Percentiles rank a stretch among this genome's conserved stretches.
Evolutionary conservation across 2,797 vertebrate genomes (phyloP).

Genomic region (Perodicticus potto): DNA sequence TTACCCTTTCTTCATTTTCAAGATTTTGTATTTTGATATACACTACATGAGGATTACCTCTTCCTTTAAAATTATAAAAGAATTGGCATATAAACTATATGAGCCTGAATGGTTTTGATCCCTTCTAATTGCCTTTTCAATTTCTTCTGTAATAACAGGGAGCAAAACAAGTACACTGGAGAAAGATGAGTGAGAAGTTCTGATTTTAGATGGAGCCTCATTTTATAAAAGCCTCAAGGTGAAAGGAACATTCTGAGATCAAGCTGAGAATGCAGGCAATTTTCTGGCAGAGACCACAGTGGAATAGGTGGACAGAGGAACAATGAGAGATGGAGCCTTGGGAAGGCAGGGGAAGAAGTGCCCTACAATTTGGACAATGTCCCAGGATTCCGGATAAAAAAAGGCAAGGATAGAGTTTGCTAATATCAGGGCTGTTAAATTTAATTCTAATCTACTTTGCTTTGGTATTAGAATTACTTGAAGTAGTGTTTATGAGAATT

Average conservation of each 20-base stretch:
- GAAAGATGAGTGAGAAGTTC: neutral
- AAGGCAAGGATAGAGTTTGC: neutral
- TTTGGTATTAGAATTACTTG: neutral
- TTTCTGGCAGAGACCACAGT: neutral
- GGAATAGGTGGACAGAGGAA: neutral
- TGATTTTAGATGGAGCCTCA: neutral
- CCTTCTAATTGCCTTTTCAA: neutral
- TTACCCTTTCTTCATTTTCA: neutral
- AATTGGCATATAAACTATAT: neutral
- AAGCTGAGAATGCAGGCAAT: neutral
- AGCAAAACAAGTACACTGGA: neutral
- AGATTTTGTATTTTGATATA: neutral
- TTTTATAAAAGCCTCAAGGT: neutral
- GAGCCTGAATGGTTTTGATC: neutral
- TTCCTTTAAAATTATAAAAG: slow-evolving; percentile 28
- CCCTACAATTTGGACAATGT: neutral
- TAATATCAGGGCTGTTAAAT: neutral
- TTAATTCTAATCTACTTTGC: neutral
- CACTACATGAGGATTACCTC: neutral
- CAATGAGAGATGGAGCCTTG: fast-evolving
- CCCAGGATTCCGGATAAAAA: neutral
- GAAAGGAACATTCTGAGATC: neutral
- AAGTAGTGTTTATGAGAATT: neutral
- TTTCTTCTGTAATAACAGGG: neutral
- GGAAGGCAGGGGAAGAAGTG: neutral